Conservation (phyloP, 2,797 vertebrate genomes). For the Rachycentron canadum region DNA sequence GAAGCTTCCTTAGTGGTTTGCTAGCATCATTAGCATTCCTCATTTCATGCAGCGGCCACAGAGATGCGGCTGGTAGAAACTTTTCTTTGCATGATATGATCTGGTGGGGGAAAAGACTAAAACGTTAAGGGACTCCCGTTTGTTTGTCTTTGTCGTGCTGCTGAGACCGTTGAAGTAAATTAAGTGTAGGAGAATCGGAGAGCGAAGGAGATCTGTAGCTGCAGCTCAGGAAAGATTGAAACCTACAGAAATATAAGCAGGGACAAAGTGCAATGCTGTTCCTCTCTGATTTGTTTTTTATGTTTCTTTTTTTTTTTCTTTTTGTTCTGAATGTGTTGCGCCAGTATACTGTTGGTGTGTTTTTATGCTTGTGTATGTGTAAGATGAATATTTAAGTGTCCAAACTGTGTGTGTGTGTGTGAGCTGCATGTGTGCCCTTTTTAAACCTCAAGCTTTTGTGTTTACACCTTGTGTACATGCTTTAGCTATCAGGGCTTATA, state of each 20-base stretch:
- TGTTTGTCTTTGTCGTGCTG: slow-evolving; percentile 17
- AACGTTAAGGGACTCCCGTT: slow-evolving; percentile 29
- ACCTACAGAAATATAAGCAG: slow-evolving; percentile 64
- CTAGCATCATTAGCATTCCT: slow-evolving; percentile 32
- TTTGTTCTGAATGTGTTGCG: slow-evolving; percentile 28
- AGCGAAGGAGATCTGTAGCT: slow-evolving; percentile 45
- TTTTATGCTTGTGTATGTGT: slow-evolving; percentile 42
- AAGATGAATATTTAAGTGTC: slow-evolving; percentile 37
- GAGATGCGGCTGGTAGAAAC: slow-evolving; percentile 15
- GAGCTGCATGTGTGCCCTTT: slow-evolving; percentile 51
- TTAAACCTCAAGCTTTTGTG: slow-evolving; percentile 28
- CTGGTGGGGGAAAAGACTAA: neutral
- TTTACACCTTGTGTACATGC: slow-evolving; percentile 35
- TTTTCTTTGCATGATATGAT: slow-evolving; percentile 19
- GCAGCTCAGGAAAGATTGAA: slow-evolving; percentile 69
- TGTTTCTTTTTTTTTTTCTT: slow-evolving; percentile 23
- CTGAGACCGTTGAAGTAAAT: slow-evolving; percentile 40
- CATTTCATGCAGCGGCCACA: neutral
- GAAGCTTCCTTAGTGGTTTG: neutral
- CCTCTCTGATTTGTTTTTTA: slow-evolving; percentile 33
- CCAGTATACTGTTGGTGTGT: slow-evolving; percentile 38
- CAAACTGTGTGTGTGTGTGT: slow-evolving; percentile 2
- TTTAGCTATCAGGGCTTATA: slow-evolving; percentile 18
- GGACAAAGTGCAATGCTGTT: slow-evolving; percentile 84
- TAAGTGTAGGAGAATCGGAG: slow-evolving; percentile 40